Evolutionary conservation across 1,140 invertebrate genomes (phyloP).

Genomic region (Lucilia cuprina): DNA sequence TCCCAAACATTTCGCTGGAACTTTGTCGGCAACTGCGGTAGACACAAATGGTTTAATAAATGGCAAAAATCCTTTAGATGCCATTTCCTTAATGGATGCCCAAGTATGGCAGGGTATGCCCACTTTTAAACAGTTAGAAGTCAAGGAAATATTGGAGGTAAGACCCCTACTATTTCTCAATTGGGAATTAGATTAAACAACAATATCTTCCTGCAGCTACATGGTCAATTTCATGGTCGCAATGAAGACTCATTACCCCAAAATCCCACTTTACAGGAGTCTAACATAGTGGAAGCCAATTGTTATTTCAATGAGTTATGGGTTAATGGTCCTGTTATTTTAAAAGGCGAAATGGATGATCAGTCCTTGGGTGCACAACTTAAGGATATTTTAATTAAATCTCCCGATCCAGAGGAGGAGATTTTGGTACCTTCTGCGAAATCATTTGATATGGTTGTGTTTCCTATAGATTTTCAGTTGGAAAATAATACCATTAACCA

Average conservation of each 20-base stretch:
- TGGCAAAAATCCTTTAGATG: constrained; percentile 50
- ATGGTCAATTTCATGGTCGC: constrained; percentile 62
- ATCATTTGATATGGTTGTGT: constrained; percentile 54
- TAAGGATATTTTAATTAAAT: constrained; percentile 57
- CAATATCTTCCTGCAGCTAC: constrained; percentile 49
- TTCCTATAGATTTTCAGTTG: constrained; percentile 52
- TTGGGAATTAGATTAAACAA: background rate
- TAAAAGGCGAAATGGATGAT: constrained; percentile 57
- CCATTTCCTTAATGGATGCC: constrained; percentile 54
- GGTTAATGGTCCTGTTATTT: constrained; percentile 60
- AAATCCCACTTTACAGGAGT: constrained; percentile 62
- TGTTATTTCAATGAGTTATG: constrained; percentile 62
- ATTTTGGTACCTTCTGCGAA: constrained; percentile 59
- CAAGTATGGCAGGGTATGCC: constrained; percentile 59
- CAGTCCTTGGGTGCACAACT: constrained; percentile 53
- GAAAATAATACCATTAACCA: constrained; percentile 55
- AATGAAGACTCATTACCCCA: constrained; percentile 60
- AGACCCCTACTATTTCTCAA: background rate
- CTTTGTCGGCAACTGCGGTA: constrained; percentile 48
- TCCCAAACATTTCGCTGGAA: constrained; percentile 59
- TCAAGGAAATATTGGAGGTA: constrained; percentile 61
- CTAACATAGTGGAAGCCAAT: constrained; percentile 58
- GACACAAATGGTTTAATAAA: constrained; percentile 56
- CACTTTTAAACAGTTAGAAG: constrained; percentile 62
- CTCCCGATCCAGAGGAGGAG: constrained; percentile 45